Base-by-base conservation (phyloP, 1,140 invertebrate genomes). In the Drosophila mayri region DNA sequence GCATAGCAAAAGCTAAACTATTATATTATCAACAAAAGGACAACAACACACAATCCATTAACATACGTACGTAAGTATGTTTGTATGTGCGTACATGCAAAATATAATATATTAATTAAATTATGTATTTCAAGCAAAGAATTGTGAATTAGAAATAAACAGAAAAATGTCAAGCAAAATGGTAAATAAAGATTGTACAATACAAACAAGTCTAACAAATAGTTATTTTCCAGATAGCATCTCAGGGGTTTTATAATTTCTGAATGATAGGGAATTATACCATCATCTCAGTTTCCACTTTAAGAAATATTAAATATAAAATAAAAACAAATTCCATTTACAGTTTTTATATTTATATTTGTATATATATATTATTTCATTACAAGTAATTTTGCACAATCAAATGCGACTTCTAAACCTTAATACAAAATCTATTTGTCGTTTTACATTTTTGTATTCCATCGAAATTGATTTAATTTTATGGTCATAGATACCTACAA, bases 141-240 rank as follows among this genome's bases (percentile, higher is more conserved):
- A 87, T 88, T 87, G 84, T 87, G 84, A 87, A 87, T 88, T 87
- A 87, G 84, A 88, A 88, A 84, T 87, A 87, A 87, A 83, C 47
- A 68, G 59, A 85, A 61, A 79, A 81, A 85, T 70, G 76, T 73
- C 76, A 88, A 84, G 82, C 76, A 86, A 88, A 80, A 74, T 71
- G 84, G 85, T 80, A 83, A 88, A 88, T 88, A 87, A 87, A 87
- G 76, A 84, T 80, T 83, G 80, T 88, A 85, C 79, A 80, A 67
- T 40, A 63, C 49, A 49, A 63, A 43, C 47, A 7, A 16, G 35
- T 54, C 32, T 54, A 0, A 0, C 9, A 14, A 10, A 16, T 37
- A 54, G 4, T 18, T 35, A 18, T 52, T 5, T 18, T 9, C 7
- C 12, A 22, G 12, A 32, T 18, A 18, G 3, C 7, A 52, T 16